Conservation (phyloP, 2,113 vertebrate genomes). For the Gavia stellata region DNA sequence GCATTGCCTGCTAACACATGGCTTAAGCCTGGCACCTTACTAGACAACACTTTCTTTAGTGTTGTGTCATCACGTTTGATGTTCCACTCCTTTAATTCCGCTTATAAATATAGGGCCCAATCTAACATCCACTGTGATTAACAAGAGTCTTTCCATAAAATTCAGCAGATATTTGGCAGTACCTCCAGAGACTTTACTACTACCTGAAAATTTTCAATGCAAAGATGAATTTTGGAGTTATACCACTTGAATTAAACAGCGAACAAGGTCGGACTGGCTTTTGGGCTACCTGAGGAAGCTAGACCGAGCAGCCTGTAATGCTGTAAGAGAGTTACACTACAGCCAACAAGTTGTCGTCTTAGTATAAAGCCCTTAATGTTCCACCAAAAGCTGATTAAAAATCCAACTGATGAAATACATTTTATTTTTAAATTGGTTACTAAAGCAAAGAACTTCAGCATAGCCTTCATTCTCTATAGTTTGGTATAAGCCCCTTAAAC, state of each 20-base stretch:
- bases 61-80: accelerated
- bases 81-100: not conserved
- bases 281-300: not conserved
- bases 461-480: too few relatives aligned
- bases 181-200: not conserved
- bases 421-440: not conserved
- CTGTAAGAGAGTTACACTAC: not conserved
- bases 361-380: not conserved
- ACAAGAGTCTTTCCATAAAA: not conserved
- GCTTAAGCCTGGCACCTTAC: not conserved
- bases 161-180: not conserved
- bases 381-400: not conserved
- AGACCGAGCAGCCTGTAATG: accelerated
- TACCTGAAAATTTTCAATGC: not conserved
- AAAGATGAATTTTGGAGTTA: not conserved
- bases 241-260: not conserved
- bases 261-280: not conserved
- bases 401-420: not conserved
- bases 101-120: not conserved
- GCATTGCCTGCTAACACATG: not conserved
- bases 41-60: not conserved
- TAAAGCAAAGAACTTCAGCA: not conserved
- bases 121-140: not conserved
- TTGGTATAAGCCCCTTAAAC: not conserved
- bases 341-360: not conserved